Conservation (phyloP, 2,797 vertebrate genomes). For the Gambelia wislizenii region DNA sequence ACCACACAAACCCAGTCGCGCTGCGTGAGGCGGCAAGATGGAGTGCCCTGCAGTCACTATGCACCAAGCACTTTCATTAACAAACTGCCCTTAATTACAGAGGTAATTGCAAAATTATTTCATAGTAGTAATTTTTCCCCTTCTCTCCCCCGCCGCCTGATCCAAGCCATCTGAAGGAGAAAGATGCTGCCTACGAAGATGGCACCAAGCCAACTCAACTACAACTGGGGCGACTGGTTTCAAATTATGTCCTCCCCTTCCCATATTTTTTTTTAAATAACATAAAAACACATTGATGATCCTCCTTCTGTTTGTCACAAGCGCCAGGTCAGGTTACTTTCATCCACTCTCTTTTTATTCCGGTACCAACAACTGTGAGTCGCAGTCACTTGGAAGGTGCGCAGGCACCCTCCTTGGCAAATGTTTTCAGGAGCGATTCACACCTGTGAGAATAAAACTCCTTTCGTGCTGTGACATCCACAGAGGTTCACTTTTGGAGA, state of each 20-base stretch:
- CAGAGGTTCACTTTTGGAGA: background rate
- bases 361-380: background rate
- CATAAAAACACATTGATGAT: background rate
- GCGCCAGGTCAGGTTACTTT: background rate
- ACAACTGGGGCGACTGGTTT: slow-evolving; percentile 46
- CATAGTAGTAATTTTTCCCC: slow-evolving; percentile 79
- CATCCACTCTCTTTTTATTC: too few species aligned
- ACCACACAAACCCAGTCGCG: slow-evolving; percentile 60
- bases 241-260: slow-evolving; percentile 18
- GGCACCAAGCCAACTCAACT: slow-evolving; percentile 70
- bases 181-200: slow-evolving; percentile 60
- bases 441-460: background rate
- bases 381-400: background rate
- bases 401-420: background rate
- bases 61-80: slow-evolving; percentile 81
- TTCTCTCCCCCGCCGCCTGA: slow-evolving; percentile 55
- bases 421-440: too few species aligned
- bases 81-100: slow-evolving; percentile 86
- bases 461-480: background rate
- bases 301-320: background rate
- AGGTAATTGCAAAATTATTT: slow-evolving; percentile 82
- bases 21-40: slow-evolving; percentile 64
- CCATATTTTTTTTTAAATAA: background rate
- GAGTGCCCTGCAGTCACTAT: slow-evolving; percentile 76
- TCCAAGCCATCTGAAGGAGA: slow-evolving; percentile 75